These are phyloP conservation scores for Xiphophorus birchmanni DNA, from an alignment of 2,797 vertebrate species.

Conservation along the genomic window DNA sequence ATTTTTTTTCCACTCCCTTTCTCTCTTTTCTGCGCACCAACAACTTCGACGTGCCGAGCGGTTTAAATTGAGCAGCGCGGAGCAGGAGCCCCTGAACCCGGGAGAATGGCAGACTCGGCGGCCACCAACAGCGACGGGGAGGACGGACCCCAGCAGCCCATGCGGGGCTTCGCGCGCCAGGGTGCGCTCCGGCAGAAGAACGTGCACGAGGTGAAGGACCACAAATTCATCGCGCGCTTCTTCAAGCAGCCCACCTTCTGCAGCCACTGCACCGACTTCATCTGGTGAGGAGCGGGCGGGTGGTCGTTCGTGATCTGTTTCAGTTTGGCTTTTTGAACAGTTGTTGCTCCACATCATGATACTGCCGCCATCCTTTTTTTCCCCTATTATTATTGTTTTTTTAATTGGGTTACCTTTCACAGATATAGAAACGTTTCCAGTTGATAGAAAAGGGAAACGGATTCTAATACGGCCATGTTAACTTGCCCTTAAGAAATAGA, in stretches of 20 bases:
- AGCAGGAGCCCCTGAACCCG: slow-evolving; percentile 7
- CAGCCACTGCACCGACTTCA: slow-evolving; percentile 98
- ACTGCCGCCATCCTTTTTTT: not conserved
- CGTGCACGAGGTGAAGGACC: slow-evolving; percentile 94
- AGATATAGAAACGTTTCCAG: not conserved
- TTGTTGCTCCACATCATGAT: not conserved
- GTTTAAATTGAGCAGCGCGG: not conserved
- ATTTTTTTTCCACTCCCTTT: not conserved
- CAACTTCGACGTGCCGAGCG: slow-evolving; percentile 22
- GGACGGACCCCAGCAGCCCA: slow-evolving; percentile 79
- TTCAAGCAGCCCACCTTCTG: slow-evolving; percentile 97
- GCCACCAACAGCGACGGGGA: slow-evolving; percentile 84
- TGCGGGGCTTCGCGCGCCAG: slow-evolving; percentile 88
- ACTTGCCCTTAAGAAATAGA: not conserved
- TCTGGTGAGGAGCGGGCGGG: slow-evolving; percentile 83
- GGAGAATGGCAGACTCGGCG: slow-evolving; percentile 74
- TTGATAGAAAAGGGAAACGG: not conserved
- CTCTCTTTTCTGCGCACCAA: not conserved
- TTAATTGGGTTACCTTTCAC: not conserved
- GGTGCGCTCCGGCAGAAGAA: slow-evolving; percentile 95
- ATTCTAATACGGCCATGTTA: not conserved
- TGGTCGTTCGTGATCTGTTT: not conserved
- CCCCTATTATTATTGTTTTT: no score
- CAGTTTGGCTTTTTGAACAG: not conserved
- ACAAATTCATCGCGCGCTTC: slow-evolving; percentile 94